Conservation (phyloP, 2,113 vertebrate species). For the Jaculus jaculus region DNA sequence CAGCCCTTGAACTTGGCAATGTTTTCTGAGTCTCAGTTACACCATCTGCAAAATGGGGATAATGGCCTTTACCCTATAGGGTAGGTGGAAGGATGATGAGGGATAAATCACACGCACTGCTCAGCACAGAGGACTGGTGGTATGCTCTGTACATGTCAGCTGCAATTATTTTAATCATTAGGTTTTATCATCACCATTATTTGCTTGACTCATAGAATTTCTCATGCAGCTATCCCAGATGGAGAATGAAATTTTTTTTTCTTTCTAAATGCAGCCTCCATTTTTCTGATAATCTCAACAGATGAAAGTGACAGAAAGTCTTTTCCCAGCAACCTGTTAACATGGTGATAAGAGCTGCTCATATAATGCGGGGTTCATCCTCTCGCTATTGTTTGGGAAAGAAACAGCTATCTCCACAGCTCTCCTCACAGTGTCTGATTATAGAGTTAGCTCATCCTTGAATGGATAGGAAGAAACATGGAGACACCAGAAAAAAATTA, state of each 20-base stretch:
- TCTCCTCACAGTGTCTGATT: slow-evolving; percentile 63
- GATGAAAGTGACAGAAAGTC: slow-evolving; percentile 68
- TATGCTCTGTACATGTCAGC: background rate
- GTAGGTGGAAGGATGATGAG: slow-evolving; percentile 26
- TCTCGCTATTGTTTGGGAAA: slow-evolving; percentile 68
- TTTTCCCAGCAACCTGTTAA: slow-evolving; percentile 68
- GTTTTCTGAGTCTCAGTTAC: slow-evolving; percentile 42
- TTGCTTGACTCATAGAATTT: slow-evolving; percentile 42
- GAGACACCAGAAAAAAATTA: slow-evolving; percentile 58
- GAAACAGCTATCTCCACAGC: slow-evolving; percentile 62
- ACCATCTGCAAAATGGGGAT: slow-evolving; percentile 60
- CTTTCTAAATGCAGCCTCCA: slow-evolving; percentile 1
- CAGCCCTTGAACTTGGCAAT: slow-evolving; percentile 29
- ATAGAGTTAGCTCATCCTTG: slow-evolving; percentile 71
- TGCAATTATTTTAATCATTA: slow-evolving; percentile 33
- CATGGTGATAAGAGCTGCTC: slow-evolving; percentile 68
- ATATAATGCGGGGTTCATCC: slow-evolving; percentile 70
- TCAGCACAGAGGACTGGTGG: background rate
- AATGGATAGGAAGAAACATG: slow-evolving; percentile 59
- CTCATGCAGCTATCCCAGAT: background rate
- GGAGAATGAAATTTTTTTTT: background rate
- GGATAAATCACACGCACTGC: background rate
- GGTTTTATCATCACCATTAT: background rate
- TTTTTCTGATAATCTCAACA: slow-evolving; percentile 76
- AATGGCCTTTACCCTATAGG: background rate